These are phyloP conservation scores for Leptobrachium leishanense DNA, from an alignment of 2,113 vertebrate species.

Conservation along the genomic window DNA sequence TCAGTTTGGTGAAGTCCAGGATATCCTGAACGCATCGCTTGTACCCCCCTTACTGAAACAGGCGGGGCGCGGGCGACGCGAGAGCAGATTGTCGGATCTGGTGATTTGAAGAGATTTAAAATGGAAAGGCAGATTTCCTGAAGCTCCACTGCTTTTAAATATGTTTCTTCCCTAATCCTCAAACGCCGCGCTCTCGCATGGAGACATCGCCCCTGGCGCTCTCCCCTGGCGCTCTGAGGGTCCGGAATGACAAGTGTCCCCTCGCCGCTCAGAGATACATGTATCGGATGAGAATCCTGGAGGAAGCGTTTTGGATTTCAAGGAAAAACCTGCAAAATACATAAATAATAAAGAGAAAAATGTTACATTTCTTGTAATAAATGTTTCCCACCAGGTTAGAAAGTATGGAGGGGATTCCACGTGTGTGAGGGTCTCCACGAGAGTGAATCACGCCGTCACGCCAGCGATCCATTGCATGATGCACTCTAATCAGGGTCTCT, in stretches of 20 bases:
- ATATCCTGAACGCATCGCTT: neutral
- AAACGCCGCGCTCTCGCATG: conserved; percentile 10
- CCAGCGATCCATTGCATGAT: too few relatives aligned
- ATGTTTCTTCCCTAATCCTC: conserved; percentile 41
- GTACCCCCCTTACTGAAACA: neutral
- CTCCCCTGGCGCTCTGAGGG: neutral
- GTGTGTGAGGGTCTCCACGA: too few relatives aligned
- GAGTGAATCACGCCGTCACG: too few relatives aligned
- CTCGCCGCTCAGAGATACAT: neutral
- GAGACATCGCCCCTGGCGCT: conserved; percentile 25
- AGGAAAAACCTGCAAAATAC: neutral
- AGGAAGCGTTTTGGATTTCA: neutral
- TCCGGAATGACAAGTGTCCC: neutral
- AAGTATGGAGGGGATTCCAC: too few relatives aligned
- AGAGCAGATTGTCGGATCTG: conserved; percentile 38
- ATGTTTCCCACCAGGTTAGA: too few relatives aligned
- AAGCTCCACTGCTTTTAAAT: conserved; percentile 40
- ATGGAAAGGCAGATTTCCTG: conserved; percentile 41
- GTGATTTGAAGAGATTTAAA: conserved; percentile 44
- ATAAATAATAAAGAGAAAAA: too few relatives aligned
- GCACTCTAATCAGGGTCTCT: neutral
- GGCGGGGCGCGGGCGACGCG: neutral
- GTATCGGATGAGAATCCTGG: conserved; percentile 9
- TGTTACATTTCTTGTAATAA: too few relatives aligned
- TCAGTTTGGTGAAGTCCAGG: neutral